Evolutionary conservation across 1,140 invertebrate species (phyloP).

Genomic region (Steinernema khuongi): DNA sequence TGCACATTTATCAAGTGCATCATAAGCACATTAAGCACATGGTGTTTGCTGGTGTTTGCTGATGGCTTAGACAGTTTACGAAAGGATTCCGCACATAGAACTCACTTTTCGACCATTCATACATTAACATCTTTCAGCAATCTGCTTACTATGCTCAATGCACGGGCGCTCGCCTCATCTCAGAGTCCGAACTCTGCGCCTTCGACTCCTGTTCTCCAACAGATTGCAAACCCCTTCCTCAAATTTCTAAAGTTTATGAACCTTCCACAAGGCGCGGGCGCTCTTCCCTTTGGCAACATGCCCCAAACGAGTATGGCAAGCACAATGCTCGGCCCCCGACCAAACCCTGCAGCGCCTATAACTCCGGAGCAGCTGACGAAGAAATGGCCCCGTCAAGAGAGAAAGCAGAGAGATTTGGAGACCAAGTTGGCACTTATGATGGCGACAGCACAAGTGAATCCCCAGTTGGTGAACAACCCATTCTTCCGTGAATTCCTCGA

Average conservation of each 20-base stretch:
- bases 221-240: background rate
- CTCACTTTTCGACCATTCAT: background rate
- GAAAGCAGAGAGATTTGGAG: conserved; percentile 38
- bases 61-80: no score
- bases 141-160: conserved; percentile 3
- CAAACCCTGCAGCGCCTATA: background rate
- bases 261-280: background rate
- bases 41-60: no score
- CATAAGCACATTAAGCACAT: no score
- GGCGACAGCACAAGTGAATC: conserved; percentile 35
- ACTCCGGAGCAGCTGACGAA: background rate
- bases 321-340: conserved; percentile 14
- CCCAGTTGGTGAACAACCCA: conserved; percentile 30
- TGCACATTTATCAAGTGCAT: no score
- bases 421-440: conserved; percentile 29
- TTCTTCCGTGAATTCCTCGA: conserved; percentile 49
- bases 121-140: conserved; percentile 1
- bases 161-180: background rate
- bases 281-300: background rate
- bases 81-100: background rate
- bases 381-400: conserved; percentile 38
- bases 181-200: background rate
- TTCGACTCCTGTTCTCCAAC: background rate
- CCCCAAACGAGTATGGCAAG: conserved; percentile 15
- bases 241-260: background rate